These are phyloP conservation scores for Heliconius charithonia DNA, from an alignment of 2,888 invertebrate species.

Conservation along the genomic window DNA sequence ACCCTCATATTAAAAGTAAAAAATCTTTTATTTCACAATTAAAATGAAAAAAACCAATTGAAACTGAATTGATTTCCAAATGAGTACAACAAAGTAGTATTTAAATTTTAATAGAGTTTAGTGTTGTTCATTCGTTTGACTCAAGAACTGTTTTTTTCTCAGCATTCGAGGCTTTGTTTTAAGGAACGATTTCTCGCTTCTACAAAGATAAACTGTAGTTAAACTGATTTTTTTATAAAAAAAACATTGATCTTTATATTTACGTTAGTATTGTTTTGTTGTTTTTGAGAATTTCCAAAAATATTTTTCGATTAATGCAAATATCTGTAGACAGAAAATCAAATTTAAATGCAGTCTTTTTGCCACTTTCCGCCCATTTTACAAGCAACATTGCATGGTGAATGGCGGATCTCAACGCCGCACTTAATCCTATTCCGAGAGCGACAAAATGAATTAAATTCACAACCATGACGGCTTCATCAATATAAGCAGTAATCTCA, in stretches of 20 bases:
- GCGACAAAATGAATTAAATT: neutral
- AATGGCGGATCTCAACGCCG: no score
- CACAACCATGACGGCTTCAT: neutral
- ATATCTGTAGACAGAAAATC: neutral
- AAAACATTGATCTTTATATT: no score
- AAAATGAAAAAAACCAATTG: no score
- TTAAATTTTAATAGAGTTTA: conserved; percentile 18
- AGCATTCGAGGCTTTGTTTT: neutral
- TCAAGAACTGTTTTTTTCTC: conserved; percentile 1
- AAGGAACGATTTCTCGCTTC: neutral
- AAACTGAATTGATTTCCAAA: conserved; percentile 33
- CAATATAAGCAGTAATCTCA: neutral
- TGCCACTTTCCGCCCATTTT: neutral
- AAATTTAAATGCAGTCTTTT: neutral
- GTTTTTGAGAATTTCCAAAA: no score
- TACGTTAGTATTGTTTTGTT: no score
- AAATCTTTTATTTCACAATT: conserved; percentile 20
- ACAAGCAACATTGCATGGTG: no score
- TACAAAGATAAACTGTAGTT: neutral
- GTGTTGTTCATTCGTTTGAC: conserved; percentile 13
- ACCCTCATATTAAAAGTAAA: conserved; percentile 4
- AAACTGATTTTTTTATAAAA: no score
- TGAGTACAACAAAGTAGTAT: neutral
- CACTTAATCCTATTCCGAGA: no score
- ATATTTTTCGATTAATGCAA: no score